Evolutionary conservation across 2,113 vertebrate species (phyloP), one percentile per base, ranked within the genome.

Genomic region (Salvelinus namaycush): DNA sequence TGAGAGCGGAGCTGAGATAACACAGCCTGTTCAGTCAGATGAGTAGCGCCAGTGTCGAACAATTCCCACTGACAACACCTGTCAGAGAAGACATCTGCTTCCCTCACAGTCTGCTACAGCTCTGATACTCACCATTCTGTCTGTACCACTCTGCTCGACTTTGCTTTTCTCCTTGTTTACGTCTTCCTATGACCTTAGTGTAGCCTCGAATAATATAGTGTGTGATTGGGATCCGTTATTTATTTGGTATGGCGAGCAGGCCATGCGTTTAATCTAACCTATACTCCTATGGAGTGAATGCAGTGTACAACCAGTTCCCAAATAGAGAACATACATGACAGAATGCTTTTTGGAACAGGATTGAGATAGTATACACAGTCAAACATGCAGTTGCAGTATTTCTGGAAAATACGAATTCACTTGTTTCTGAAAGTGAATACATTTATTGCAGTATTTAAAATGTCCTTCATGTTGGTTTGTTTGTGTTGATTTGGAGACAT

Each of bases 201-300:
- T 74, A 18, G 80, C 83, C 84, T 72, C 11, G 66, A 72, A 68
- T 51, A 75, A 20, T 24, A 18, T 7, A 74, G 66, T 81, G 83
- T 79, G 73, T 77, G 84, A 81, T 62, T 84, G 84, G 83, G 81
- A 88, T 87, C 70, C 84, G 87, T 89, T 79, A 87, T 89, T 85
- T 77, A 84, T 87, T 83, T 87, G 12, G 54, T 4, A 24, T 77
- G 78, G 84, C 82, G 72, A 83, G 85, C 84, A 76, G 84, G 86
- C 81, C 86, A 62, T 62, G 84, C 48, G 74, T 86, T 80, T 88
- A 81, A 68, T 18, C 67, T 51, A 81, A 79, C 79, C 8, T 20
- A 68, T 49, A 60, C 76, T 81, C 76, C 83, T 81, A 89, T 87
- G 83, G 83, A 79, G 76, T 77, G 84, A 75, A 81, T 62, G 51